Evolutionary conservation across 1,140 invertebrate genomes (phyloP).

Genomic region (Macrostomum lignano): DNA sequence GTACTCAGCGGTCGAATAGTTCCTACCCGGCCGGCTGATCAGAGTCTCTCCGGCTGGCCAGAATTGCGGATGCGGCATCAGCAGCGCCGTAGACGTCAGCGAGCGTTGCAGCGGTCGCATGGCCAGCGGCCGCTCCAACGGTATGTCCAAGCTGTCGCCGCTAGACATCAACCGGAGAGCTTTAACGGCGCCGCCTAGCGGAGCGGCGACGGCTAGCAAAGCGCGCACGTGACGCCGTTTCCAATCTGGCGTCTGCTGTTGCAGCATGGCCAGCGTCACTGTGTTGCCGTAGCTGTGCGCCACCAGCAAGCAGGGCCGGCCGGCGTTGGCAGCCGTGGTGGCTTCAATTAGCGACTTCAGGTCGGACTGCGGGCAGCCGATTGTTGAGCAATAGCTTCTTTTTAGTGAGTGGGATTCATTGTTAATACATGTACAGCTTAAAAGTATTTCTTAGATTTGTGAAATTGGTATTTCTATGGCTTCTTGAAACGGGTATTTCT

Average conservation of each 20-base stretch:
- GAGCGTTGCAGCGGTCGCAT: slow-evolving; percentile 60
- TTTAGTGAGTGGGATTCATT: no score
- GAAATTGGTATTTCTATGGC: no score
- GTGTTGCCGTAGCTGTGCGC: no score
- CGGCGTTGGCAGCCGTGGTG: no score
- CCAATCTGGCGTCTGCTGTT: slow-evolving; percentile 25
- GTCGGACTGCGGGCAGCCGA: no score
- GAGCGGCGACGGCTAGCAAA: slow-evolving; percentile 56
- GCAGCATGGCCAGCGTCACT: no score
- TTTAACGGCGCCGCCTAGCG: slow-evolving; percentile 73
- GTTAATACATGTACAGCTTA: no score
- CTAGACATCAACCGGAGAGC: slow-evolving; percentile 32
- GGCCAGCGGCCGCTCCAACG: slow-evolving; percentile 39
- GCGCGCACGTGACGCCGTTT: slow-evolving; percentile 57
- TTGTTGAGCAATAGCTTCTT: no score
- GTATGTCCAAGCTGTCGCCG: neutral
- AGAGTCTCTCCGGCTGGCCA: slow-evolving; percentile 52
- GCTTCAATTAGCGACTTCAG: slow-evolving; percentile 50
- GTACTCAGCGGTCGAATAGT: slow-evolving; percentile 50
- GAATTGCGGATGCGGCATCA: slow-evolving; percentile 52
- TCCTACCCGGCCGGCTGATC: slow-evolving; percentile 39
- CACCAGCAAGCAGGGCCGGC: no score
- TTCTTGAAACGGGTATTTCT: no score
- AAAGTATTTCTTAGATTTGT: no score
- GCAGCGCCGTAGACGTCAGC: slow-evolving; percentile 66